Evolutionary conservation across 2,888 invertebrate species (phyloP), one percentile per base, ranked within the genome.

Genomic region (Drosophila mercatorum): DNA sequence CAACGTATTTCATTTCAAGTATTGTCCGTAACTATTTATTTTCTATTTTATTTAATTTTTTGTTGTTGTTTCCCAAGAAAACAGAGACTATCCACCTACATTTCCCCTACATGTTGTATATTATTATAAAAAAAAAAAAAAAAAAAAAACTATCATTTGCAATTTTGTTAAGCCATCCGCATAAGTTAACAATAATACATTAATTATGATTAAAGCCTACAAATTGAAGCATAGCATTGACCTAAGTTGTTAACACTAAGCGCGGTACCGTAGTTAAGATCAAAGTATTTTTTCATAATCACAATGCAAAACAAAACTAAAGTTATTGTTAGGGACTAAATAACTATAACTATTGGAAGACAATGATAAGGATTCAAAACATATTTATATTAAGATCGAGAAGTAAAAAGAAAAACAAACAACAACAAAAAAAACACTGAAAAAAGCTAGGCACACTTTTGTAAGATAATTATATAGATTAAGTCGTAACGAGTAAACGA

Each of bases 141-240:
- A 17, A 8, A n/a, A 14, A 28, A 5, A 62, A 12, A 34, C 72
- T 72, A 59, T 78, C 71, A 75, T 78, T 78, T 78, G 78, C 86
- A 78, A 88, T 88, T 73, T 81, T 77, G 89, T 83, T 88, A 86
- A 81, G 83, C 65, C 83, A 86, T 75, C 72, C 66, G 70, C 56
- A 55, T 49, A 38, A 58, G 65, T 73, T 67, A 51, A 60, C 44
- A 52, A 66, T 26, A 41, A 67, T 22, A 59, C 51, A 63, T 72
- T 57, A 46, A 77, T 40, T 43, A 68, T 52, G 41, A 49, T 59
- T 56, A 57, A 56, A 53, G 56, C 58, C 61, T 78, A 80, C 74
- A 72, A 75, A 80, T 59, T 61, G 65, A 69, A 74, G 81, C 87
- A 81, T 89, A 83, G 87, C 85, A 83, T 84, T 77, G 81, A 88